Conservation (phyloP, 2,888 invertebrate genomes). For the Drosophila conformis region DNA sequence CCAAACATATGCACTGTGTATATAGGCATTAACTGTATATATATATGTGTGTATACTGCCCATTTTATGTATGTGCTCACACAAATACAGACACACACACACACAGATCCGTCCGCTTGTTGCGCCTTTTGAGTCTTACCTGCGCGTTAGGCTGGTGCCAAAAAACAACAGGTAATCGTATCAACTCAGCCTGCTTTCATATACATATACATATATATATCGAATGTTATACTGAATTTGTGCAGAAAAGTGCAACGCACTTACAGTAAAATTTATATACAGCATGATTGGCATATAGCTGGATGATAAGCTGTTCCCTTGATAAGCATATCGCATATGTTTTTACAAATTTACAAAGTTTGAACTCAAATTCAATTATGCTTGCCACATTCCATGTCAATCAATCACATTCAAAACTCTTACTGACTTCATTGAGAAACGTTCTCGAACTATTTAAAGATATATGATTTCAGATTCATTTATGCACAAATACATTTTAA, state of each 20-base stretch:
- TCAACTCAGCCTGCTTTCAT: constrained; percentile 15
- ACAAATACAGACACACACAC: constrained; percentile 1
- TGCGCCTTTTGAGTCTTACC: constrained; percentile 55
- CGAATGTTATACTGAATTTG: not conserved
- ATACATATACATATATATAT: not conserved
- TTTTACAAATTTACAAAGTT: not conserved
- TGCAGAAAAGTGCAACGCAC: not conserved
- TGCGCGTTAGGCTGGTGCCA: constrained; percentile 59
- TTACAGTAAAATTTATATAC: not conserved
- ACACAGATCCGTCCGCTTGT: constrained; percentile 6
- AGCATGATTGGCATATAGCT: not conserved
- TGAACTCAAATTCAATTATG: not conserved
- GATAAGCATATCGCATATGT: not conserved
- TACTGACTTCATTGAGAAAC: too few relatives aligned
- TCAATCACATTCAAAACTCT: not conserved
- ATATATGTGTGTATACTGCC: constrained; percentile 25
- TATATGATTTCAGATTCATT: not conserved
- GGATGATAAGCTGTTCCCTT: not conserved
- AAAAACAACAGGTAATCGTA: constrained; percentile 10
- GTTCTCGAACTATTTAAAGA: not conserved
- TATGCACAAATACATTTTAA: not conserved
- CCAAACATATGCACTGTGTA: constrained; percentile 18
- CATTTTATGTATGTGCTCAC: constrained; percentile 3
- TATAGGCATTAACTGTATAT: constrained; percentile 50
- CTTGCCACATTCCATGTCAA: not conserved